A percentile compares a stretch with the other conserved stretches of the same genome.
Conservation (phyloP, 2,888 invertebrate species). For the Geophilus truncorum region DNA sequence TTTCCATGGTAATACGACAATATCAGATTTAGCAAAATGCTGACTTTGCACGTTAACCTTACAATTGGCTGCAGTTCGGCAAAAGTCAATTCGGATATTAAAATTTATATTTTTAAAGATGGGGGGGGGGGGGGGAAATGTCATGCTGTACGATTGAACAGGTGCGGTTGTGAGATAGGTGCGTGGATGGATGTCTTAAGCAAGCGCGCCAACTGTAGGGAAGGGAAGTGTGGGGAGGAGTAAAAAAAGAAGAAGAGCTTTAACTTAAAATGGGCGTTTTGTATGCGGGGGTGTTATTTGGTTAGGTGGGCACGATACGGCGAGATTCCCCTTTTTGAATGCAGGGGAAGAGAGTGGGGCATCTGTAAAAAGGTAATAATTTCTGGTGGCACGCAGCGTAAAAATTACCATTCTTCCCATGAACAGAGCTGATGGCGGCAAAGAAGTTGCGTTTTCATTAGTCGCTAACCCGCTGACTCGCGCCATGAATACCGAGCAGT, state of each 20-base stretch:
- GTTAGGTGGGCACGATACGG: slow-evolving; percentile 28
- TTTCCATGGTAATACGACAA: neutral
- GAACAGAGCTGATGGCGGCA: slow-evolving; percentile 31
- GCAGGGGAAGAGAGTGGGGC: slow-evolving; percentile 28
- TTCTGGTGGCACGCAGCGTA: slow-evolving; percentile 28
- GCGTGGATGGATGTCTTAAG: neutral
- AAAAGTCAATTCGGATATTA: neutral
- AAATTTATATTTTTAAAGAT: neutral
- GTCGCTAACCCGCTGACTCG: slow-evolving; percentile 30
- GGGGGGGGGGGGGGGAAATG: neutral
- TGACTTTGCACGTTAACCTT: neutral
- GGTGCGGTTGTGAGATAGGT: neutral
- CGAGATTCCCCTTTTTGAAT: neutral
- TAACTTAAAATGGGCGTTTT: neutral
- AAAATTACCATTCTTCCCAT: slow-evolving; percentile 33
- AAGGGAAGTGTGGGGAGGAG: neutral
- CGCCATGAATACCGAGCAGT: slow-evolving; percentile 32
- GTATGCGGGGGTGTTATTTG: slow-evolving; percentile 27
- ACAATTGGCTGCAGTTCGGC: neutral
- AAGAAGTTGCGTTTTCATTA: slow-evolving; percentile 34
- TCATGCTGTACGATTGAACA: neutral
- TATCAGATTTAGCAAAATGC: neutral
- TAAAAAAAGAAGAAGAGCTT: neutral
- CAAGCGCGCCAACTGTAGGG: neutral
- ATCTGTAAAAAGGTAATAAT: slow-evolving; percentile 34